phyloP scores from a whole-genome alignment of 2,888 invertebrate genomes.

The Agonopterix alstromeriana region DNA sequence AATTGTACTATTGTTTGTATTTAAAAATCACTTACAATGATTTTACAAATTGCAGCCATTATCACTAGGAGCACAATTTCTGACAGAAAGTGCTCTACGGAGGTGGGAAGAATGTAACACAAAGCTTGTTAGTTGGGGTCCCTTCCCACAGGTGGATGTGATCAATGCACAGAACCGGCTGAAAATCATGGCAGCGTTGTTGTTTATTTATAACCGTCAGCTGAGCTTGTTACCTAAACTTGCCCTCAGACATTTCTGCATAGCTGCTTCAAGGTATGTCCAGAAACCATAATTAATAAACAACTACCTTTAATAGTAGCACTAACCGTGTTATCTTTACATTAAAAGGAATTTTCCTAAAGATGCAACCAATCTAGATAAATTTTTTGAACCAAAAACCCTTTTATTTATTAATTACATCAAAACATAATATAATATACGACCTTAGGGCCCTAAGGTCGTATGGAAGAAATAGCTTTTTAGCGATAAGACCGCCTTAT shows the following conservation, averaged over 20 bases:
- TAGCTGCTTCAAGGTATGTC: constrained; percentile 84
- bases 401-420: no score
- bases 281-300: background rate
- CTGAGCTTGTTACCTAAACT: constrained; percentile 87
- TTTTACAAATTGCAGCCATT: constrained; percentile 73
- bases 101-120: constrained; percentile 94
- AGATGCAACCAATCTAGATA: no score
- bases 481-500: no score
- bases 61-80: constrained; percentile 84
- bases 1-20: no score
- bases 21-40: no score
- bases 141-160: constrained; percentile 90
- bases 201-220: constrained; percentile 92
- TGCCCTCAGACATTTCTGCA: constrained; percentile 87
- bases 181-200: constrained; percentile 91
- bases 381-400: no score
- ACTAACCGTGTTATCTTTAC: no score
- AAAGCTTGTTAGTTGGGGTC: constrained; percentile 93
- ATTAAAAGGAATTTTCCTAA: no score
- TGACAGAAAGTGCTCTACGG: constrained; percentile 89
- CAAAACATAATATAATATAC: no score
- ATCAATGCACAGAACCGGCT: constrained; percentile 94
- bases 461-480: no score
- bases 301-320: no score
- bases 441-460: no score